These are phyloP conservation scores for Xiphydria camelus DNA, from an alignment of 2,888 invertebrate species.

Conservation along the genomic window DNA sequence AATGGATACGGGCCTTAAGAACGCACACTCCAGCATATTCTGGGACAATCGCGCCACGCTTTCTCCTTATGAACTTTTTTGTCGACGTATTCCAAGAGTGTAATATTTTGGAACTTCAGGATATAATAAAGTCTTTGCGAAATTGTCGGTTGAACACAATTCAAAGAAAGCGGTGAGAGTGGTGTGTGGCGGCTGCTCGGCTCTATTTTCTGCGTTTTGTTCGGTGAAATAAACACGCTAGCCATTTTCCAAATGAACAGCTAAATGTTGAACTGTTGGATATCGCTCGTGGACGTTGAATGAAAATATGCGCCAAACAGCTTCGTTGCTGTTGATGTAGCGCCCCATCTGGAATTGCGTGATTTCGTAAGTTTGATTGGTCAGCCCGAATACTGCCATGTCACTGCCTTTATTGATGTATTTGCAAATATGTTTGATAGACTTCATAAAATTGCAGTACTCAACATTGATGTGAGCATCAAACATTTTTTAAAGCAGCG, in stretches of 20 bases:
- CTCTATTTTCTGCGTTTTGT: conserved; percentile 7
- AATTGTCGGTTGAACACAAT: conserved; percentile 15
- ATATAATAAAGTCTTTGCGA: conserved; percentile 20
- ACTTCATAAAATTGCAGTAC: conserved; percentile 45
- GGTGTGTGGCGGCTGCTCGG: conserved; percentile 11
- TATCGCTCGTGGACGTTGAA: no score
- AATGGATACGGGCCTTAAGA: no score
- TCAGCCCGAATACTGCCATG: conserved; percentile 22
- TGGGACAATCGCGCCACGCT: no score
- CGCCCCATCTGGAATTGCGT: background rate
- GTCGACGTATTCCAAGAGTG: background rate
- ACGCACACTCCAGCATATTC: no score
- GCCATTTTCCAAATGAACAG: conserved; percentile 17
- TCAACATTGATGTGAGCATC: conserved; percentile 53
- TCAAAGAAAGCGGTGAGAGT: conserved; percentile 18
- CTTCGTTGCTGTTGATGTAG: background rate
- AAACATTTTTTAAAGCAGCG: conserved; percentile 28
- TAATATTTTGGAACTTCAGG: background rate
- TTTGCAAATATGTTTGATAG: conserved; percentile 42
- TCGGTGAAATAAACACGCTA: conserved; percentile 21
- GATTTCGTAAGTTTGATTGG: background rate
- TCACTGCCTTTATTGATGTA: conserved; percentile 42
- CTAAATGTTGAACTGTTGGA: background rate
- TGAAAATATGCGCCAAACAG: background rate
- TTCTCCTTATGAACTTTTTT: background rate